Base-by-base conservation (phyloP, 2,888 invertebrate genomes). In the Ditylenchus weischeri region DNA sequence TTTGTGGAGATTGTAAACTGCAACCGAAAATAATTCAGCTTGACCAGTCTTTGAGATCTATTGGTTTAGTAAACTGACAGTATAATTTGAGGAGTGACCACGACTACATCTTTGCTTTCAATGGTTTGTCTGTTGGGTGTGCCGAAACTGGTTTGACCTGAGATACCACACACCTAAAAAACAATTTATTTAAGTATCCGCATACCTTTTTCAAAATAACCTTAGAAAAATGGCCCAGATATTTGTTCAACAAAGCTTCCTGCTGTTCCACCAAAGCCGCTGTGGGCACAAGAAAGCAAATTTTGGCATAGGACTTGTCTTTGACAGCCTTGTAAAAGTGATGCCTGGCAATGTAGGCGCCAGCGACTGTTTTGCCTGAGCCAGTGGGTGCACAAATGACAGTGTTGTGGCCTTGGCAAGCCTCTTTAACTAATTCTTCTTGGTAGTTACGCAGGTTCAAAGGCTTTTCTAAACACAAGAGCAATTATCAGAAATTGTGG, bases 381-480 rank as follows among this genome's bases (percentile, higher is more conserved):
- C 83, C 84, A 11, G 84, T 84, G n/a, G 84, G 84, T 23, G 84
- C 84, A 60, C 79, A 75, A 18, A 84, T 78, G 43, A 84, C 79
- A 15, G 78, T 77, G 70, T 85, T 85, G 49, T 72, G 50, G 0
- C 75, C 77, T 0, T 63, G 48, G 5, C 71, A 43, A 13, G 78
- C 78, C 15, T 69, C 63, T 21, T 54, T 51, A 35, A 72, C 73
- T 21, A 78, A 62, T 58, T 78, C 78, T 47, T 69, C 54, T 65
- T 78, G 78, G 50, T 78, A 78, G 0, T 65, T 51, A 19, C 77
- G 69, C 35, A 78, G 65, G 47, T 65, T 57, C 11, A 78, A 38
- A 13, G 69, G 71, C 11, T 11, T 59, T 59, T 59, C 59, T 59
- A 13, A 35, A 59, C 43, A n/a, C n/a, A n/a, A 43, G 15, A 43